Evolutionary conservation across 2,113 vertebrate species (phyloP), one percentile per base, ranked within the genome.

Genomic region (Pleuronectes platessa): DNA sequence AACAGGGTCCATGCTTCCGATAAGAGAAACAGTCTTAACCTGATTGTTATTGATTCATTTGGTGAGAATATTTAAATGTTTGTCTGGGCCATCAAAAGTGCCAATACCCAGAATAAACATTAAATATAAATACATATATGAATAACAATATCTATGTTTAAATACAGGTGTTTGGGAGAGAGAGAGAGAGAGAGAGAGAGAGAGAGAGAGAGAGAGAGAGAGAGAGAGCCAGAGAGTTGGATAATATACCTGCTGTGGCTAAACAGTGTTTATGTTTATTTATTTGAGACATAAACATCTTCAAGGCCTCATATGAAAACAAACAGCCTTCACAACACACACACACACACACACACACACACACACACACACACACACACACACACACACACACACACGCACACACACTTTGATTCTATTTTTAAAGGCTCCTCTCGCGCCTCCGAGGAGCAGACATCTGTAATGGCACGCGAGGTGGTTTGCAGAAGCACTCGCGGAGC

Each of bases 381-480:
- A 47, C 45, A 47, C 45, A 7, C 31, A 31, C 31, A 27, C 26
- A 3, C 26, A 27, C 26, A 47, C 45, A 47, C 45, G 14, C 45
- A 47, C 45, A 49, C 47, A 49, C 47, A 49, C 47, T 15, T 17
- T 4, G 45, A 15, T 14, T 76, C 77, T 78, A 83, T 84, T 87
- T 87, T 83, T 49, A 49, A 81, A 68, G 63, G 26, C 62, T 40
- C 40, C 55, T 63, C 83, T 87, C 60, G 76, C 61, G 80, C 83
- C 83, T 91, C 78, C 64, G 71, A 84, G 73, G 70, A 79, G 55
- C 51, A 72, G 84, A 88, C 91, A 76, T 91, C 94, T 91, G 94
- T 90, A 86, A 78, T 85, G 95, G 94, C 95, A 96, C 95, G 94
- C 94, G 95, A 95, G 92, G 90, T 90, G 89, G 91, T 93, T 90